Evolutionary conservation across 2,797 vertebrate genomes (phyloP), one percentile per base, ranked within the genome.

Genomic region (Thaleichthys pacificus): DNA sequence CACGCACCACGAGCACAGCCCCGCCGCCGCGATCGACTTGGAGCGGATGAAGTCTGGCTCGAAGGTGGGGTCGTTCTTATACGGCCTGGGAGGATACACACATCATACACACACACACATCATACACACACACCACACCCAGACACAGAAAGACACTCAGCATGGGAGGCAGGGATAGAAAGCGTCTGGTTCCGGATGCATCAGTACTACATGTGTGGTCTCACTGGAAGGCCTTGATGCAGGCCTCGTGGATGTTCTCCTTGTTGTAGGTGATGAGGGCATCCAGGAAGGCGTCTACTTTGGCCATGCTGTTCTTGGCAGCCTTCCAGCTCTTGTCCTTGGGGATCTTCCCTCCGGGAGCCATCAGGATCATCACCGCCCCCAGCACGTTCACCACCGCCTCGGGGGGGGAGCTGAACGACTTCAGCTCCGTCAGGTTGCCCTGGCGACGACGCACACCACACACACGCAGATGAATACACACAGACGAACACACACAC

Each of bases 251-350:
- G 74, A 95, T 94, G 78, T 91, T 93, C 81, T 95, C 93, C 70
- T 95, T 95, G 72, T 95, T 74, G 0, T 95, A 95, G 60, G 86
- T 86, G 79, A 94, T 7, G 9, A 95, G 76, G 14, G 91, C 89
- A 47, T 95, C 94, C 80, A 95, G 80, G 84, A 95, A 95, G 47
- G 78, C 0, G 17, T 95, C 94, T 0, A 94, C 91, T 78, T 89
- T 93, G 61, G 91, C 81, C 95, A 95, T 95, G 75, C 86, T 19
- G 0, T 78, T 80, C 57, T 84, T 94, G 0, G 93, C 92, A 2
- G 92, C 91, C 82, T 95, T 95, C 94, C 95, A 95, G 88, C 92
- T 95, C 70, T 89, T 88, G 84, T 95, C 94, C 71, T 91, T 95
- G 78, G 95, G 93, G 24, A 95, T 89, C 35, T 61, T 93, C 17